Conservation (phyloP, 2,113 vertebrate genomes). For the Vulpes lagopus region DNA sequence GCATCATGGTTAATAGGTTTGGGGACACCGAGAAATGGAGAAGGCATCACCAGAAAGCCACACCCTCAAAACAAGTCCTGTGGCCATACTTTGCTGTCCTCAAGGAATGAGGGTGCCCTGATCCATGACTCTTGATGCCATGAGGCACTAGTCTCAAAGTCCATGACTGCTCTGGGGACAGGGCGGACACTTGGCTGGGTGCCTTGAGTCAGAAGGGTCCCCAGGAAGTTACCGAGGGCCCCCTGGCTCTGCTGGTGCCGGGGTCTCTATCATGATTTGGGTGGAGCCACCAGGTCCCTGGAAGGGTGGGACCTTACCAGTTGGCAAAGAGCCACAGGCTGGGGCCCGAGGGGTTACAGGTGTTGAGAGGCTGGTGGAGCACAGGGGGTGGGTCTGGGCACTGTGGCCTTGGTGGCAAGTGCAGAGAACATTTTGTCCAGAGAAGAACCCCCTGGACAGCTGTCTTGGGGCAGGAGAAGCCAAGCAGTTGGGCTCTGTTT, state of each 20-base stretch:
- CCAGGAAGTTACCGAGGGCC: background rate
- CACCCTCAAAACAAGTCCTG: background rate
- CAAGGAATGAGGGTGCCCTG: background rate
- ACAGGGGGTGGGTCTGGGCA: background rate
- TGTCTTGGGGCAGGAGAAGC: background rate
- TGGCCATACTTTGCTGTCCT: background rate
- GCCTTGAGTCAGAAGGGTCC: background rate
- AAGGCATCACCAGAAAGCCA: background rate
- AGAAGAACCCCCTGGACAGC: background rate
- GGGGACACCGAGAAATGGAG: background rate
- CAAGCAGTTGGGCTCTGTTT: background rate
- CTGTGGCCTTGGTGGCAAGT: background rate
- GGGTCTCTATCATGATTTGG: background rate
- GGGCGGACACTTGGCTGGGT: background rate
- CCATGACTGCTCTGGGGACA: background rate
- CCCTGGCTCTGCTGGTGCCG: fast-evolving
- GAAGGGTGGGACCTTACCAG: fast-evolving
- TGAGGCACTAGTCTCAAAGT: background rate
- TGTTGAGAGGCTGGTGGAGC: background rate
- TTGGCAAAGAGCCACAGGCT: background rate
- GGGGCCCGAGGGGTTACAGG: background rate
- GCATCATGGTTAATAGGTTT: no score
- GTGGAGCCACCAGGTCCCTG: background rate
- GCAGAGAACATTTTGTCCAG: background rate
- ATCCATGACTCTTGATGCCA: background rate